A percentile compares a stretch with the other conserved stretches of the same genome.
Evolutionary conservation across 2,113 vertebrate genomes (phyloP).

Genomic region (Oreochromis spilurus): DNA sequence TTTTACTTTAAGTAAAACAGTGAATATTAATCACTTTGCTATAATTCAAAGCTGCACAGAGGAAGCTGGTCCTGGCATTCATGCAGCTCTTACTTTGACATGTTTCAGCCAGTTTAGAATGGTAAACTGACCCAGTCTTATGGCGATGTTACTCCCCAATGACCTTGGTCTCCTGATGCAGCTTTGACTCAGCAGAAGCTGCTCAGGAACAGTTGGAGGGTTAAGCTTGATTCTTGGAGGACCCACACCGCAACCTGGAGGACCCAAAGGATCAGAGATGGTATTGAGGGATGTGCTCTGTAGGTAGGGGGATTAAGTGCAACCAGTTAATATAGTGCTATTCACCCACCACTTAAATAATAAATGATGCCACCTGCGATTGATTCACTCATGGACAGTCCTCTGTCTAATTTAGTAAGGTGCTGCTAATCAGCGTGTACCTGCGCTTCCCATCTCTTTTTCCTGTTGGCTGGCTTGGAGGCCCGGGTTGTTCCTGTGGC

Average conservation of each 20-base stretch:
- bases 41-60: not conserved
- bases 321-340: not conserved
- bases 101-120: not conserved
- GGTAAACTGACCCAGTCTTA: not conserved
- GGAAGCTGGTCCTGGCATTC: not conserved
- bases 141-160: not conserved
- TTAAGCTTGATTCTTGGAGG: rapidly evolving
- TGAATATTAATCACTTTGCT: not conserved
- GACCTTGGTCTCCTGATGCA: not conserved
- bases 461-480: not conserved
- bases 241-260: not conserved
- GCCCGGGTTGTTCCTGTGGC: not conserved
- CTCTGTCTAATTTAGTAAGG: not conserved
- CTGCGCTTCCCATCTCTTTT: not conserved
- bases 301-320: not conserved
- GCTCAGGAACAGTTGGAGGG: not conserved
- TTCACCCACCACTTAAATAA: not conserved
- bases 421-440: too few relatives aligned
- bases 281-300: not conserved
- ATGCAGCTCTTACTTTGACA: not conserved
- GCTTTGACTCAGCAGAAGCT: not conserved
- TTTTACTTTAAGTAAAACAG: not conserved
- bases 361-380: not conserved
- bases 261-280: not conserved
- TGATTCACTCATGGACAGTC: not conserved